Base-by-base conservation (phyloP, 2,113 vertebrate genomes). In the Proterorhinus semilunaris region DNA sequence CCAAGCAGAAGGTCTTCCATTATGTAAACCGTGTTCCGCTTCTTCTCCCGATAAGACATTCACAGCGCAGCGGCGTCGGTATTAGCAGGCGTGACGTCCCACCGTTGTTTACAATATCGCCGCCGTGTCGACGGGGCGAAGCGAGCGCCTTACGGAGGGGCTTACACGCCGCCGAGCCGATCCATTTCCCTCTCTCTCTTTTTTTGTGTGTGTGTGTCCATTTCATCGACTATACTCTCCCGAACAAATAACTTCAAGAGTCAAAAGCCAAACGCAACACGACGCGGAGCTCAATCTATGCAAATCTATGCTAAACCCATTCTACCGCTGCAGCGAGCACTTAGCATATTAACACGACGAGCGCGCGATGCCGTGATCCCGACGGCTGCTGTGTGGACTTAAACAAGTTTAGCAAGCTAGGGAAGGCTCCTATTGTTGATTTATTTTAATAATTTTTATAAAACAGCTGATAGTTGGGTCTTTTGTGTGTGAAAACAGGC, bases 11-110 rank as follows among this genome's bases (percentile, higher is more conserved):
- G 66, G 72, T 10, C 46, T 43, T 65, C 50, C 49, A 84, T 81
- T 83, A 84, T 81, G 66, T 75, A 73, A 80, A 83, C 67, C 68
- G 51, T 72, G 65, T 62, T 44, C 62, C 62, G 53, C 68, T 67
- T 69, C 65, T 69, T 17, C 6, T 21, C n/a, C 7, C 71, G 55
- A 65, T 76, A 75, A 81, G 58, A 55, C 46, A 58, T 71, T 76
- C 67, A 65, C 36, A 16, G 67, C 59, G 44, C 17, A 21, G 48
- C 42, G 9, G 49, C 50, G 47, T 42, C 3, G 8, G 27, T 45
- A 72, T 68, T 3, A 64, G 52, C 52, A 67, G 21, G 5, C 62
- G 51, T 16, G 71, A 81, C 69, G 71, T 55, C 72, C 80, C 51
- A 15, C 47, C 10, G 72, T 59, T 76, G 63, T 81, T 79, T 75